Evolutionary conservation across 2,113 vertebrate species (phyloP).

Genomic region (Cryptomyrus ogoouensis): DNA sequence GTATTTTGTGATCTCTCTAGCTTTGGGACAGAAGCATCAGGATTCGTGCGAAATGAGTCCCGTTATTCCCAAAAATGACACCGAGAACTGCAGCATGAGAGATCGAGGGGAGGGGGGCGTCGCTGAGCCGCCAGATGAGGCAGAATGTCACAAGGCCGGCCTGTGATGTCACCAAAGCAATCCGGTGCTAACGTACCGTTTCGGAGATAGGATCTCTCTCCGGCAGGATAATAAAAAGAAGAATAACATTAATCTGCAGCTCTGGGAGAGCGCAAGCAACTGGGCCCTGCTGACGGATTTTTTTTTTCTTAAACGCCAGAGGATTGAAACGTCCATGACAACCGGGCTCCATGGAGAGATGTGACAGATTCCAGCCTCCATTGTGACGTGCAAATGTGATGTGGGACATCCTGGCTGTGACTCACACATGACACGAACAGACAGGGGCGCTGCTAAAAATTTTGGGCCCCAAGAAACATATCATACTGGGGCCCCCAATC

Average conservation of each 20-base stretch:
- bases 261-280: background rate
- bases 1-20: background rate
- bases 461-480: too few relatives aligned
- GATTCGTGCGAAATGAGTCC: background rate
- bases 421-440: background rate
- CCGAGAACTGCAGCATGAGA: background rate
- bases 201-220: conserved; percentile 5
- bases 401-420: background rate
- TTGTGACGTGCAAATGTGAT: background rate
- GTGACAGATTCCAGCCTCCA: background rate
- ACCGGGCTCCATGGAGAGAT: background rate
- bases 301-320: background rate
- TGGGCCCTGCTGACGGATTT: background rate
- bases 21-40: background rate
- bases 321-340: background rate
- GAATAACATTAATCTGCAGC: conserved; percentile 12
- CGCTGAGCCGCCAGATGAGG: background rate
- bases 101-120: background rate
- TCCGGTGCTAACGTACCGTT: background rate
- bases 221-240: background rate
- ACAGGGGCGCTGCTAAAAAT: too few relatives aligned
- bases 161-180: conserved; percentile 5
- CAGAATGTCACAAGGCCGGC: background rate
- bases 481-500: too few relatives aligned
- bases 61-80: background rate